Evolutionary conservation across 2,888 invertebrate species (phyloP).

Genomic region (Empis stercorea): DNA sequence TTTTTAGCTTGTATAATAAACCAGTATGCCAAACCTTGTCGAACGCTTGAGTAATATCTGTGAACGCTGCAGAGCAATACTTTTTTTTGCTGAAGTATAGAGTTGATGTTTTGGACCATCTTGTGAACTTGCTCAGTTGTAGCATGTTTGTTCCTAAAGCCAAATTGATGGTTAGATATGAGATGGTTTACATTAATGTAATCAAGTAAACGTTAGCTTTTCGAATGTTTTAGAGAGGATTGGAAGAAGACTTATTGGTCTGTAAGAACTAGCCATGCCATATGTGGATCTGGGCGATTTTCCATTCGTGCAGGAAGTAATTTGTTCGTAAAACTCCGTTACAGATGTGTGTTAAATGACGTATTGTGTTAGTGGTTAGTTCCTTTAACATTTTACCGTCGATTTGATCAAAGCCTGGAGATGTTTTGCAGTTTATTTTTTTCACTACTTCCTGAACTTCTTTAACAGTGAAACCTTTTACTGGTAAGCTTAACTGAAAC

Average conservation of each 20-base stretch:
- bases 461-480: too few relatives aligned
- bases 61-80: not conserved
- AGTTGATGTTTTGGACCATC: not conserved
- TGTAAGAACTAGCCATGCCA: not conserved
- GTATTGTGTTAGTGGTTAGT: not conserved
- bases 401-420: not conserved
- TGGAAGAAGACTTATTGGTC: conserved; percentile 1
- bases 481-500: too few relatives aligned
- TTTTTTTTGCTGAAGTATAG: not conserved
- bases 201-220: not conserved
- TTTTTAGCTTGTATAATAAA: not conserved
- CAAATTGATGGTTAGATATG: not conserved
- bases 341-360: not conserved
- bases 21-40: not conserved
- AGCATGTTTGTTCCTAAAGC: not conserved
- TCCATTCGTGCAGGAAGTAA: too few relatives aligned
- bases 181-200: not conserved
- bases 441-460: too few relatives aligned
- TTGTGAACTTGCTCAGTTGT: not conserved
- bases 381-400: not conserved
- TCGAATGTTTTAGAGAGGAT: conserved; percentile 5
- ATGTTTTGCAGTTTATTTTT: not conserved
- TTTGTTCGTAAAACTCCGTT: too few relatives aligned
- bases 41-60: not conserved
- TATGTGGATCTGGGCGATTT: not conserved